These are phyloP conservation scores for Polyommatus iphigenia DNA, from an alignment of 2,888 invertebrate genomes.

Conservation along the genomic window DNA sequence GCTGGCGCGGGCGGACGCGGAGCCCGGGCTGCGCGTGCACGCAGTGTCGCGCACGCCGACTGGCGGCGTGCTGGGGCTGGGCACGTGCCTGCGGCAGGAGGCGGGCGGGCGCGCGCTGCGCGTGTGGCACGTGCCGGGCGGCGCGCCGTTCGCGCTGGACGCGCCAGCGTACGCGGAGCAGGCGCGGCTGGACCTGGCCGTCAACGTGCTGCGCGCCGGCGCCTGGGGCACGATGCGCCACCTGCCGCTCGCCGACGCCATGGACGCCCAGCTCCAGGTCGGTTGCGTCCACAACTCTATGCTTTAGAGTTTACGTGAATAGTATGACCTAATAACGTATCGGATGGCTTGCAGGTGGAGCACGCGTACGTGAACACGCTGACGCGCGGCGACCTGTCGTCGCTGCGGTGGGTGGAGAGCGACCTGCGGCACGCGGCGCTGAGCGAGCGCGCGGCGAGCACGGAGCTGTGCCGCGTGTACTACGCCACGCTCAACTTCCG, in stretches of 20 bases:
- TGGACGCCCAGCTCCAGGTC: constrained; percentile 75
- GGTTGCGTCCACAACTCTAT: background rate
- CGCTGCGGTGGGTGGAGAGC: constrained; percentile 96
- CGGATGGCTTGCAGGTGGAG: constrained; percentile 82
- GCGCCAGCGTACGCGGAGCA: constrained; percentile 82
- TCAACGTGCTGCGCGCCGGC: constrained; percentile 90
- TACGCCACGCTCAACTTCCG: constrained; percentile 98
- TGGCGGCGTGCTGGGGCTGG: constrained; percentile 92
- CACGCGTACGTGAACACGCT: constrained; percentile 97
- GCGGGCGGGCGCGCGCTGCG: constrained; percentile 89
- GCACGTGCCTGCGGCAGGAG: constrained; percentile 94
- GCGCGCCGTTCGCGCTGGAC: constrained; percentile 80
- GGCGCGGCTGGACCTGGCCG: constrained; percentile 87
- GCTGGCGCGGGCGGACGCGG: constrained; percentile 82
- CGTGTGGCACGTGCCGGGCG: constrained; percentile 85
- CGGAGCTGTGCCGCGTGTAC: constrained; percentile 91
- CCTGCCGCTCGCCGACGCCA: constrained; percentile 80
- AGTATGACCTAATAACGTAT: constrained; percentile 42
- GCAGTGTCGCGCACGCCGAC: constrained; percentile 84
- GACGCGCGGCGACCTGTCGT: constrained; percentile 95
- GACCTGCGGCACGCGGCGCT: constrained; percentile 61
- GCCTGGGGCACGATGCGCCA: constrained; percentile 95
- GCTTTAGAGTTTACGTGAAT: too few species aligned
- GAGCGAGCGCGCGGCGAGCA: constrained; percentile 63
- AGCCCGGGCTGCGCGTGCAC: constrained; percentile 80